Evolutionary conservation across 1,140 invertebrate species (phyloP).

Genomic region (Galleria mellonella): DNA sequence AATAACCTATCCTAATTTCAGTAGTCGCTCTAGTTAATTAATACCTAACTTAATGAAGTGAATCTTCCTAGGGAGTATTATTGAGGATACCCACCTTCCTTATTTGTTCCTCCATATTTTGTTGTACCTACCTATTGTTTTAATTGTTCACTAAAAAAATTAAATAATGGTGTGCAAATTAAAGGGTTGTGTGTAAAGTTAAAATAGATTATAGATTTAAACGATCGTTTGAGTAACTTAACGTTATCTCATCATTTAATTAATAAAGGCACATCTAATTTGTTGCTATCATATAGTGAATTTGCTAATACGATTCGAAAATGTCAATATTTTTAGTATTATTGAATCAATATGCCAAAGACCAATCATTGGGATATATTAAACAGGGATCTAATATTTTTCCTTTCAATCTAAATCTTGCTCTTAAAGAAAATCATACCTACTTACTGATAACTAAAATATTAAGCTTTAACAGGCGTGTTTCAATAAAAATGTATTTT

Average conservation of each 20-base stretch:
- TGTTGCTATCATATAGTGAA: constrained; percentile 17
- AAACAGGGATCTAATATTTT: constrained; percentile 65
- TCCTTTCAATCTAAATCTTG: constrained; percentile 44
- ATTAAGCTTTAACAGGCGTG: constrained; percentile 54
- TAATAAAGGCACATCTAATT: constrained; percentile 36
- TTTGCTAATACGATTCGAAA: constrained; percentile 17
- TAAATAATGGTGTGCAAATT: constrained; percentile 70
- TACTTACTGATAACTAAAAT: constrained; percentile 14
- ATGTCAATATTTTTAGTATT: constrained; percentile 39
- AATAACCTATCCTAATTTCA: constrained; percentile 58
- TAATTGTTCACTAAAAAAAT: constrained; percentile 45
- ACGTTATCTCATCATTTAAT: constrained; percentile 40
- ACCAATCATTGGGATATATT: constrained; percentile 63
- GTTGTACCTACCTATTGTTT: constrained; percentile 25
- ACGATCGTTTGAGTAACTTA: constrained; percentile 48
- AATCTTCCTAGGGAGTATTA: constrained; percentile 30
- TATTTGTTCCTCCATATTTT: constrained; percentile 24
- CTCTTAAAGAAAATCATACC: constrained; percentile 38
- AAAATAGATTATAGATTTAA: constrained; percentile 68
- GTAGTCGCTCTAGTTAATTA: constrained; percentile 55
- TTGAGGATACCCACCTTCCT: constrained; percentile 29
- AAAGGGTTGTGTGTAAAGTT: constrained; percentile 73
- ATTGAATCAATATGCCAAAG: constrained; percentile 62
- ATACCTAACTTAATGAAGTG: constrained; percentile 27
- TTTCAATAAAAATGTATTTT: constrained; percentile 52